These are phyloP conservation scores for Lagorchestes hirsutus DNA, from an alignment of 2,797 vertebrate genomes.

Conservation along the genomic window DNA sequence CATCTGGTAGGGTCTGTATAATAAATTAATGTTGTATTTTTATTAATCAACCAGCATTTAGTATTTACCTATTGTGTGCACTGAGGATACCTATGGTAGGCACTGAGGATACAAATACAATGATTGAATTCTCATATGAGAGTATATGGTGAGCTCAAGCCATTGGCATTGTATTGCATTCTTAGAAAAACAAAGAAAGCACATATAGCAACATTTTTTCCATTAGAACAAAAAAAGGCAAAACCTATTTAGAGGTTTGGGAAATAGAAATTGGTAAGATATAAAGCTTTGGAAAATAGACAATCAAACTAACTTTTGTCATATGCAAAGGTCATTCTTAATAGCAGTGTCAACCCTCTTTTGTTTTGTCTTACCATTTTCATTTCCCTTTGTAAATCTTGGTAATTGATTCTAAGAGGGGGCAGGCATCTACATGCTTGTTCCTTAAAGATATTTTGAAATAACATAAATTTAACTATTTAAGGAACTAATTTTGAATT, in stretches of 20 bases:
- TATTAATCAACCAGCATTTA: background rate
- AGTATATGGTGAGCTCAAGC: too few relatives aligned
- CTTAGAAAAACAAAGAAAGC: too few relatives aligned
- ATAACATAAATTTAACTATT: slow-evolving; percentile 64
- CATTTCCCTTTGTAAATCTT: slow-evolving; percentile 49
- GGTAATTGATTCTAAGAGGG: slow-evolving; percentile 50
- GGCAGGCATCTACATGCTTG: slow-evolving; percentile 48
- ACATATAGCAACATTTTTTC: too few relatives aligned
- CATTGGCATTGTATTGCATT: too few relatives aligned
- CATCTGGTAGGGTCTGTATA: background rate
- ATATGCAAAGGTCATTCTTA: slow-evolving; percentile 75
- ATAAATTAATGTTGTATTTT: background rate
- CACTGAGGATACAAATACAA: background rate
- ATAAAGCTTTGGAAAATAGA: slow-evolving; percentile 76
- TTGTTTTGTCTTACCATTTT: slow-evolving; percentile 69
- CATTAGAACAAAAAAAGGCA: slow-evolving; percentile 51
- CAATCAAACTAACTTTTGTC: slow-evolving; percentile 72
- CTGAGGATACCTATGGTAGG: too few relatives aligned
- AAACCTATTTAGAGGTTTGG: slow-evolving; percentile 61
- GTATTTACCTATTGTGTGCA: background rate
- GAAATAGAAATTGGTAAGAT: slow-evolving; percentile 69
- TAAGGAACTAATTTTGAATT: slow-evolving; percentile 49
- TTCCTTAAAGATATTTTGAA: slow-evolving; percentile 56
- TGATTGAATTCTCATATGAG: background rate
- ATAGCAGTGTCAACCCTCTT: too few relatives aligned